A percentile compares a stretch with the other conserved stretches of the same genome.
phyloP scores from a whole-genome alignment of 2,113 vertebrate species.

The Monopterus albus region DNA sequence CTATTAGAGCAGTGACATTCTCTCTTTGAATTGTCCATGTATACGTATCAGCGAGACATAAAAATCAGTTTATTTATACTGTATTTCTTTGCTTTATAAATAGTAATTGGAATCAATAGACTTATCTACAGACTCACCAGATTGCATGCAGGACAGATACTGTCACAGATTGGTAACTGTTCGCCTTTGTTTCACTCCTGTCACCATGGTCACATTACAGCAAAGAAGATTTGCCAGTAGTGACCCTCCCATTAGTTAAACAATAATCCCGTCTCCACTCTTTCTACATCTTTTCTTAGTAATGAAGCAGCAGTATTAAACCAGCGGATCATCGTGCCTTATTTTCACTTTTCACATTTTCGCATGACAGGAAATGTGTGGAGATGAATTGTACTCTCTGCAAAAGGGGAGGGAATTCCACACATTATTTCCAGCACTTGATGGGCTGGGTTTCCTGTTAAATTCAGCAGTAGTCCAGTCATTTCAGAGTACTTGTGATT shows the following conservation, averaged over 20 bases:
- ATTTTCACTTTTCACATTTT: too few relatives aligned
- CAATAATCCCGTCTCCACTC: not conserved
- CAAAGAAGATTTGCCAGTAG: slow-evolving; percentile 39
- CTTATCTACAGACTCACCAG: not conserved
- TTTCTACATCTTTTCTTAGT: slow-evolving; percentile 37
- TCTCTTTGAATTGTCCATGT: too few relatives aligned
- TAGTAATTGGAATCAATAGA: not conserved
- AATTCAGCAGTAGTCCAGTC: slow-evolving; percentile 44
- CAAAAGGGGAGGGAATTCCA: slow-evolving; percentile 86
- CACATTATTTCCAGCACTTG: slow-evolving; percentile 81
- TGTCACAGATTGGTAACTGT: not conserved
- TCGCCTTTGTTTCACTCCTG: slow-evolving; percentile 31
- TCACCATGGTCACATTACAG: slow-evolving; percentile 21
- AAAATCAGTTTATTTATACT: not conserved
- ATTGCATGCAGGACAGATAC: not conserved
- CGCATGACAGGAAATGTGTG: slow-evolving; percentile 73
- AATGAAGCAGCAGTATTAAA: slow-evolving; percentile 35
- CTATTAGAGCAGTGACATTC: too few relatives aligned
- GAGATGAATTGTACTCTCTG: slow-evolving; percentile 55
- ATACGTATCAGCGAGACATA: too few relatives aligned
- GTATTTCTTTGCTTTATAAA: not conserved
- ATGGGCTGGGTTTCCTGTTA: slow-evolving; percentile 82
- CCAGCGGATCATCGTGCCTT: slow-evolving; percentile 26
- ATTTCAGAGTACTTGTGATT: slow-evolving; percentile 22
- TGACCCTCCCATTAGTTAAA: slow-evolving; percentile 46